These are phyloP conservation scores for Erebia aethiops DNA, from an alignment of 2,888 invertebrate genomes.

Conservation along the genomic window DNA sequence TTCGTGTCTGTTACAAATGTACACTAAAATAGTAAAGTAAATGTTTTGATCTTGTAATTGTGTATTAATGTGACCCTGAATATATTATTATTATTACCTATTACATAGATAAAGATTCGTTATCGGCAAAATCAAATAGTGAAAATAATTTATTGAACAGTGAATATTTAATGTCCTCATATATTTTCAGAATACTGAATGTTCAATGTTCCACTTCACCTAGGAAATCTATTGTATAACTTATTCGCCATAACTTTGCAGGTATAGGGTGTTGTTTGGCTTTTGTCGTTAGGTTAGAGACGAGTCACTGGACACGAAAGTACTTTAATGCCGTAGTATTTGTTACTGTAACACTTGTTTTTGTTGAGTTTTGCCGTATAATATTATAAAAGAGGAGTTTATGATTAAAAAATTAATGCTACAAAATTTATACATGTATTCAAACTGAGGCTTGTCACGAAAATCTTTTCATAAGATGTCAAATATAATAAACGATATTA, in stretches of 20 bases:
- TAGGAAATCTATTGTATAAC: conserved; percentile 45
- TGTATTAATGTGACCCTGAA: conserved; percentile 69
- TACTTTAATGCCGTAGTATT: conserved; percentile 67
- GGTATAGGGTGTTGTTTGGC: conserved; percentile 58
- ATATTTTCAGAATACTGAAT: conserved; percentile 40
- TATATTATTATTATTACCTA: conserved; percentile 38
- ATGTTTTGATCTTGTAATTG: conserved; percentile 74
- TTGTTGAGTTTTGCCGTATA: conserved; percentile 80
- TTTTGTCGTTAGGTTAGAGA: conserved; percentile 80
- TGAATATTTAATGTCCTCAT: conserved; percentile 36
- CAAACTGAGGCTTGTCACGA: conserved; percentile 80
- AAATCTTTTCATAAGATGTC: conserved; percentile 80
- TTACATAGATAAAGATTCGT: conserved; percentile 33
- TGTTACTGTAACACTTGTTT: conserved; percentile 74
- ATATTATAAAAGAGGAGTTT: conserved; percentile 71
- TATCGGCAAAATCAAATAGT: conserved; percentile 37
- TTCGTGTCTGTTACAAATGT: conserved; percentile 68
- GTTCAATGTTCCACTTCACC: conserved; percentile 34
- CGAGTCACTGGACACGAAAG: conserved; percentile 64
- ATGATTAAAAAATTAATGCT: conserved; percentile 73
- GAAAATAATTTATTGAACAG: conserved; percentile 39
- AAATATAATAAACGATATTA: conserved; percentile 81
- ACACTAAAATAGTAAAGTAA: conserved; percentile 71
- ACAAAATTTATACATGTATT: conserved; percentile 76
- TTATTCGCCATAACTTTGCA: conserved; percentile 53